Base-by-base conservation (phyloP, 2,888 invertebrate genomes). In the Resseliella maxima region DNA sequence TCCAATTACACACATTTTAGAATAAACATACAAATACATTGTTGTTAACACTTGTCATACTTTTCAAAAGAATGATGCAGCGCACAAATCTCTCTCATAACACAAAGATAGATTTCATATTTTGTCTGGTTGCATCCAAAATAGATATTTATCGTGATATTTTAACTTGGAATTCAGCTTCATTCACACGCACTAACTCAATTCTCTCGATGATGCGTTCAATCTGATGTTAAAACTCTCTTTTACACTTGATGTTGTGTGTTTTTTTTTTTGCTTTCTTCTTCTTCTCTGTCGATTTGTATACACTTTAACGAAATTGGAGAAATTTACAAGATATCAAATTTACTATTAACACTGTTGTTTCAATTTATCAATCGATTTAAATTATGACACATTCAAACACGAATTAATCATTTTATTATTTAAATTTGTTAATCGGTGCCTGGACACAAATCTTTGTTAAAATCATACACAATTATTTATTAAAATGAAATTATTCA, bases 101-200 rank as follows among this genome's bases (percentile, higher is more conserved):
- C 31, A 31, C 72, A 35, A 72, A 21, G 31, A 31, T 31, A 27
- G 15, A 35, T 31, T 27, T 72, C 72, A 72, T 72, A 15, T 72
- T 72, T 18, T 72, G 5, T 72, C 5, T 35, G 35, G 27, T 72
- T 72, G 72, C 72, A 72, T 72, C 72, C 72, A 72, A 72, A 72
- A 72, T 72, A 72, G 72, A 72, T 31, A 72, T 72, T 15, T 50
- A 8, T 50, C 46, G 18, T 50, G 59, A 72, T 12, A 50, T n/a
- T n/a, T n/a, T n/a, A 59, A 27, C 0, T 59, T 12, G 59, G 59
- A 59, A 24, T 59, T 59, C 24, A 59, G 18, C 46, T 50, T 50
- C 46, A 15, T 18, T 50, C 46, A 50, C 46, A 50, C 46, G 46
- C 46, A 50, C 46, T 41, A 41, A 41, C 8, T 8, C 8, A 8